These are phyloP conservation scores for Pissodes strobi DNA, from an alignment of 1,140 invertebrate species.

Conservation along the genomic window DNA sequence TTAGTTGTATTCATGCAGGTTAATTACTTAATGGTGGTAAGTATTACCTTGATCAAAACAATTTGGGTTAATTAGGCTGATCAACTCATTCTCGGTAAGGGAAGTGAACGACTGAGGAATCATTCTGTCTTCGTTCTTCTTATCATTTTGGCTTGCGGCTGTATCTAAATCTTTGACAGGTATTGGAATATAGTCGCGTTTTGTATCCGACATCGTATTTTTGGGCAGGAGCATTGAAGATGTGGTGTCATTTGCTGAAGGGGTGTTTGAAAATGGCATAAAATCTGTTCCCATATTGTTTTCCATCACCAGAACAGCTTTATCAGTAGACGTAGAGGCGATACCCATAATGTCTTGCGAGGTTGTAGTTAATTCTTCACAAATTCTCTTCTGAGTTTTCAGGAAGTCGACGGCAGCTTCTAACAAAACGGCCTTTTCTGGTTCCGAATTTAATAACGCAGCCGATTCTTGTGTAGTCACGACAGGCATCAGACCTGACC, in stretches of 20 bases:
- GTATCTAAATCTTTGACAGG: constrained; percentile 42
- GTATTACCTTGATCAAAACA: constrained; percentile 78
- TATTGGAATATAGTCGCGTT: constrained; percentile 42
- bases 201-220: constrained; percentile 19
- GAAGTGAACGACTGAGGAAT: constrained; percentile 73
- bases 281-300: constrained; percentile 39
- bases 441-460: constrained; percentile 59
- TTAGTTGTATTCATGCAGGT: constrained; percentile 21
- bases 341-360: constrained; percentile 21
- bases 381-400: constrained; percentile 54
- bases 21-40: constrained; percentile 37
- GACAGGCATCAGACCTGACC: constrained; percentile 31
- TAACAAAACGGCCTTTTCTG: constrained; percentile 68
- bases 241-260: not conserved
- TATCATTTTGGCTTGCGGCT: constrained; percentile 27
- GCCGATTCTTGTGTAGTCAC: constrained; percentile 53
- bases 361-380: constrained; percentile 31
- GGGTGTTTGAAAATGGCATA: constrained; percentile 29
- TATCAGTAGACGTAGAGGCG: not conserved
- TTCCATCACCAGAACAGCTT: constrained; percentile 36
- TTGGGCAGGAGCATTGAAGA: not conserved
- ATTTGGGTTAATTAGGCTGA: constrained; percentile 84
- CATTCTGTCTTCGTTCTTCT: constrained; percentile 57
- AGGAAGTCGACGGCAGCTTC: constrained; percentile 67
- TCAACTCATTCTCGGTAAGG: constrained; percentile 82